Base-by-base conservation (phyloP, 2,113 vertebrate genomes). In the Brachionichthys hirsutus region DNA sequence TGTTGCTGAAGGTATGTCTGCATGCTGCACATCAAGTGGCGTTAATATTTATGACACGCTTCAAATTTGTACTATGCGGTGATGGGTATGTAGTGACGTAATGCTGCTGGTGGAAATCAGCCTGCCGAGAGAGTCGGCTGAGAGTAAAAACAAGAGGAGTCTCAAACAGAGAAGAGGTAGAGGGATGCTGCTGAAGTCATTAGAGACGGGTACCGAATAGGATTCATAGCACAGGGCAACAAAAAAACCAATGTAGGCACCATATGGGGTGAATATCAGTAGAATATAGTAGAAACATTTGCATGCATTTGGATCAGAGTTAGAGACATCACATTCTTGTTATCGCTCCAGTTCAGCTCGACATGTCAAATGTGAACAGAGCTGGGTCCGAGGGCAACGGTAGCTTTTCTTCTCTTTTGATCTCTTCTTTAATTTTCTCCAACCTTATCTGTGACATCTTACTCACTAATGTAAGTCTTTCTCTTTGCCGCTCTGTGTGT, bases 211-310 rank as follows among this genome's bases (percentile, higher is more conserved):
- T 51, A 48, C 44, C 56, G 66, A 73, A 68, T 62, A 58, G 57
- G 36, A 73, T 81, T 59, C 41, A 68, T 44, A 36, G 58, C 54
- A 52, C 51, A 54, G 42, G 64, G 49, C 51, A 51, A 67, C 48
- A 54, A 38, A 9, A 30, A 38, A 72, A 77, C 84, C 75, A 72
- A 73, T 72, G 53, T 42, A 45, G 45, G 57, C 67, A 64, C 65
- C 51, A 62, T 55, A n/a, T n/a, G n/a, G n/a, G n/a, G 44, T 59
- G 51, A 1, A 69, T 72, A 79, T 82, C 77, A 74, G 62, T 74
- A 46, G 44, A 61, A 54, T 68, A 69, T 51, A n/a, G 73, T 65
- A 12, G 55, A 55, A 74, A 53, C 62, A n/a, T 6, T 24, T 41
- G 54, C 22, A 12, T 19, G 53, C n/a, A n/a, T 60, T 62, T 34